These are phyloP conservation scores for Drosophila rufa DNA, from an alignment of 1,140 invertebrate species.

Conservation along the genomic window DNA sequence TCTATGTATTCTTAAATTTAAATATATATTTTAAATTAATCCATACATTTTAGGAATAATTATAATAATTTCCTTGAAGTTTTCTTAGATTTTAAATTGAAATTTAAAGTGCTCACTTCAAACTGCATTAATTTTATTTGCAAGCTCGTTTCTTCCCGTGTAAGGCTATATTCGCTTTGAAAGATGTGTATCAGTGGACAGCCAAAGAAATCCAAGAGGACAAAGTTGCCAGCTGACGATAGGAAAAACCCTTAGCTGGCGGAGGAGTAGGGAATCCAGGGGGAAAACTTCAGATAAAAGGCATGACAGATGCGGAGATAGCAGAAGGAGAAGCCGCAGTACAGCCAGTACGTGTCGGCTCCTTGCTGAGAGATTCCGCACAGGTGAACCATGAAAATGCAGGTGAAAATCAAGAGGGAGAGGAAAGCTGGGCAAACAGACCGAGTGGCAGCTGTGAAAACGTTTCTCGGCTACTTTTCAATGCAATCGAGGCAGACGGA, in stretches of 20 bases:
- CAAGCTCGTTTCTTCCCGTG: background rate
- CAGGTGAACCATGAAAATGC: constrained; percentile 52
- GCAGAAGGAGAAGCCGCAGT: constrained; percentile 6
- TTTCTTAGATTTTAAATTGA: background rate
- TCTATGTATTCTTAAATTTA: background rate
- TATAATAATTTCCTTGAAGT: background rate
- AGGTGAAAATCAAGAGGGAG: constrained; percentile 21
- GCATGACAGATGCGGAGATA: constrained; percentile 65
- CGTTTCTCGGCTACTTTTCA: constrained; percentile 46
- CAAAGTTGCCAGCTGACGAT: constrained; percentile 33
- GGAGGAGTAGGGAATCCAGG: background rate
- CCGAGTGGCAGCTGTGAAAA: constrained; percentile 46
- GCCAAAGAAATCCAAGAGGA: constrained; percentile 27
- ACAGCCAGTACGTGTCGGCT: constrained; percentile 29
- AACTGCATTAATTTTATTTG: background rate
- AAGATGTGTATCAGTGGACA: constrained; percentile 24
- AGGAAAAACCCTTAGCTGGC: background rate
- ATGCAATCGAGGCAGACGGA: constrained; percentile 18
- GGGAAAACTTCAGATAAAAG: constrained; percentile 42
- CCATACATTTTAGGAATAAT: no score
- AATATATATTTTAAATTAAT: background rate
- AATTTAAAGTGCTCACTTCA: background rate
- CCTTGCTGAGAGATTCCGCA: constrained; percentile 38
- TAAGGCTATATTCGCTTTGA: constrained; percentile 8
- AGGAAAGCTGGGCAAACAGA: constrained; percentile 12